Evolutionary conservation across 2,113 vertebrate genomes (phyloP).

Genomic region (Asarcornis scutulata): DNA sequence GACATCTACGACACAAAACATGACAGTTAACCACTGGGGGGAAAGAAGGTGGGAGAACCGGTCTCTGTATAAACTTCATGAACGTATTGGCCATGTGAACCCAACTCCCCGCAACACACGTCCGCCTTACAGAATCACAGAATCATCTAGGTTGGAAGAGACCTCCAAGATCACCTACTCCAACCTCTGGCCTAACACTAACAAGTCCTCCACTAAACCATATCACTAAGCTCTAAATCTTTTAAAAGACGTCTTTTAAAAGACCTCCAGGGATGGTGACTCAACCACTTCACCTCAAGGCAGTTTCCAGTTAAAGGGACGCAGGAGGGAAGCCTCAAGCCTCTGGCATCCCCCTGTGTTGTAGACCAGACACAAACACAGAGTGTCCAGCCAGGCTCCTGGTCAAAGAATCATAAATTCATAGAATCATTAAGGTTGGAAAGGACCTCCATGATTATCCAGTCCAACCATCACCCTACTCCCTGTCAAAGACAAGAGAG

Average conservation of each 20-base stretch:
- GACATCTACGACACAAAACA: neutral
- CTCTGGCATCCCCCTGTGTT: neutral
- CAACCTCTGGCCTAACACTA: too few species aligned
- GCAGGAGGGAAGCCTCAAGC: neutral
- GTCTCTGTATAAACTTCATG: neutral
- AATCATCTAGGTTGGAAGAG: too few species aligned
- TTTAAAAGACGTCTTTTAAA: too few species aligned
- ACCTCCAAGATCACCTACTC: too few species aligned
- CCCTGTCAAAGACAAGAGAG: neutral
- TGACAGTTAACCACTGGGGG: neutral
- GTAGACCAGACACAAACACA: neutral
- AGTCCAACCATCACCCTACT: too few species aligned
- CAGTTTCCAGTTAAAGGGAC: neutral
- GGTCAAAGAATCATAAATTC: too few species aligned
- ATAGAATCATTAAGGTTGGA: too few species aligned
- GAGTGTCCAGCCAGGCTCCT: neutral
- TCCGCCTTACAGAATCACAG: too few species aligned
- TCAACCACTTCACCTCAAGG: neutral
- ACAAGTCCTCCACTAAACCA: too few species aligned
- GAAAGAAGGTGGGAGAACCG: rapidly evolving
- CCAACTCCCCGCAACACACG: neutral
- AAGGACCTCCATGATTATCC: too few species aligned
- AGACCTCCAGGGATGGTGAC: too few species aligned
- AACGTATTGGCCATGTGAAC: neutral
- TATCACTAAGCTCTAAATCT: too few species aligned